Percentiles rank a stretch among this genome's conserved stretches.
phyloP scores from a whole-genome alignment of 2,888 invertebrate species.

The Catonia carolina region DNA sequence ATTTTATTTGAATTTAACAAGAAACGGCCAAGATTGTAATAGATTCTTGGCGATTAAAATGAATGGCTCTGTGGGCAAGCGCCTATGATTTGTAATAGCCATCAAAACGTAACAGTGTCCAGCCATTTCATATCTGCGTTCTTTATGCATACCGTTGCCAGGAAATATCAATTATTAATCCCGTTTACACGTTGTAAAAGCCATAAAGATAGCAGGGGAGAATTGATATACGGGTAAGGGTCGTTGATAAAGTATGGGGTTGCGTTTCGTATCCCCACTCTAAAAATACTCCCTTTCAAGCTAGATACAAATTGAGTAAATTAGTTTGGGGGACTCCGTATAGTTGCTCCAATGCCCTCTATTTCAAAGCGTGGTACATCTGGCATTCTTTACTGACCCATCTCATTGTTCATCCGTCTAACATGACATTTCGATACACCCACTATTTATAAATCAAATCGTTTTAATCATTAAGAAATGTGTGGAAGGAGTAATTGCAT shows the following conservation, averaged over 20 bases:
- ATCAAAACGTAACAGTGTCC: too few species aligned
- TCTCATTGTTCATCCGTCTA: neutral
- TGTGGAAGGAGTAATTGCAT: too few species aligned
- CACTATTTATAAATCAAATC: too few species aligned
- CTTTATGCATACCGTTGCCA: conserved; percentile 12
- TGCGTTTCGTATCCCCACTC: neutral
- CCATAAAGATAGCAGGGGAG: conserved; percentile 14
- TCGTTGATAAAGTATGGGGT: conserved; percentile 10
- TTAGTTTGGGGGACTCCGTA: neutral
- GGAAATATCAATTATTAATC: conserved; percentile 16
- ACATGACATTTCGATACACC: too few species aligned
- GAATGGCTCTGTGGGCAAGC: too few species aligned
- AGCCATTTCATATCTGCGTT: neutral
- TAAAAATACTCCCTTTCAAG: neutral
- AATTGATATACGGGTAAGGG: too few species aligned
- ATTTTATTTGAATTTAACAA: too few species aligned
- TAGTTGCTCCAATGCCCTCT: conserved; percentile 9
- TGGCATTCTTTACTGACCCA: neutral
- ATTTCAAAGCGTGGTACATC: neutral
- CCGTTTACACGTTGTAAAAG: conserved; percentile 16
- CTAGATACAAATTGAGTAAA: too few species aligned
- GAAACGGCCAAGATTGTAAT: too few species aligned
- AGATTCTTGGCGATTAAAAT: too few species aligned
- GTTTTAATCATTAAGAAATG: too few species aligned
- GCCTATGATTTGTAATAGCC: conserved; percentile 5